phyloP scores from a whole-genome alignment of 2,888 invertebrate genomes.

The Antheraea yamamai region DNA sequence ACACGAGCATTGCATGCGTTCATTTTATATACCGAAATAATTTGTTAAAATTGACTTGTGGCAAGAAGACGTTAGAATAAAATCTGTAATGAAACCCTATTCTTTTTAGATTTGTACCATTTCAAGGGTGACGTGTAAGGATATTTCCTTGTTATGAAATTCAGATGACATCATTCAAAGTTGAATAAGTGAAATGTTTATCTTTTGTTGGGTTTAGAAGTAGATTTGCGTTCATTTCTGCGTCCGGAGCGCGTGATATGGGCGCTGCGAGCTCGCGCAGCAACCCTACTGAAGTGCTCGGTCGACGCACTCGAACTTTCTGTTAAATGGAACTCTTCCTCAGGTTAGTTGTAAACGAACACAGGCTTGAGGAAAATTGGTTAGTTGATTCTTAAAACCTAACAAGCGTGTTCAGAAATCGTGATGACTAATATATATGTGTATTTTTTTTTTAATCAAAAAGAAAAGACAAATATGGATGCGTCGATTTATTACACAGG shows the following conservation, averaged over 20 bases:
- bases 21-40: too few species aligned
- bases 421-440: too few species aligned
- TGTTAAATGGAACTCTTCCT: constrained; percentile 46
- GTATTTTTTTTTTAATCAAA: too few species aligned
- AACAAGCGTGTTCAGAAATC: too few species aligned
- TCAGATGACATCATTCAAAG: neutral
- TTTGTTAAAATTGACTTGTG: neutral
- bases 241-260: constrained; percentile 54
- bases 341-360: neutral
- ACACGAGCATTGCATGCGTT: too few species aligned
- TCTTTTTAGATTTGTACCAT: neutral
- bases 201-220: constrained; percentile 40
- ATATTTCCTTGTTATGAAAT: neutral
- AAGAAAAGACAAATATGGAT: too few species aligned
- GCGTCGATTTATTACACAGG: too few species aligned
- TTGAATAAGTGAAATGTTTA: neutral
- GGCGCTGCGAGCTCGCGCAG: constrained; percentile 58
- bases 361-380: too few species aligned
- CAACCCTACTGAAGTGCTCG: constrained; percentile 38
- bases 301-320: constrained; percentile 42
- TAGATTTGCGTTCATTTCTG: constrained; percentile 62
- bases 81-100: neutral
- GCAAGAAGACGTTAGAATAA: neutral
- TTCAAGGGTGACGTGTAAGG: neutral
- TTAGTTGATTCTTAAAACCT: too few species aligned